A percentile compares a stretch with the other conserved stretches of the same genome.
These are phyloP conservation scores for Ochropleura leucogaster DNA, from an alignment of 2,888 invertebrate species.

Conservation along the genomic window DNA sequence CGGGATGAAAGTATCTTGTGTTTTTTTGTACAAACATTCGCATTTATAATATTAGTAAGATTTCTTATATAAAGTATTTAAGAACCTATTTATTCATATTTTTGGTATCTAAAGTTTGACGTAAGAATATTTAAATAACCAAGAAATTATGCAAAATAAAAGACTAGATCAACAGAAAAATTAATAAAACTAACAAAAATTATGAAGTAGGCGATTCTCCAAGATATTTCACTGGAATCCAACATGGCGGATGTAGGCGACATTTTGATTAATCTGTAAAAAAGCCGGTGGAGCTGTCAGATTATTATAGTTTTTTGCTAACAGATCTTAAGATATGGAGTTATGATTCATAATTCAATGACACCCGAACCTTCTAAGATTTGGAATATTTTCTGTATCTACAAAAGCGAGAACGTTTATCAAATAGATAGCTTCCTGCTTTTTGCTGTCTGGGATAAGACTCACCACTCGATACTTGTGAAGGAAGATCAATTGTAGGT, in stretches of 20 bases:
- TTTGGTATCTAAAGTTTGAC: background rate
- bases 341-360: conserved; percentile 22
- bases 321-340: background rate
- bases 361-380: background rate
- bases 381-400: conserved; percentile 15
- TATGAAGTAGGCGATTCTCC: background rate
- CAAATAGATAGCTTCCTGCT: conserved; percentile 2
- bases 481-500: background rate
- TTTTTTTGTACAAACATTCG: too few species aligned
- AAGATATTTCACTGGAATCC: conserved; percentile 26
- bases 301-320: background rate
- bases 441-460: background rate
- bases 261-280: conserved; percentile 40
- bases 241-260: conserved; percentile 35
- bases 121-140: background rate
- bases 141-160: background rate
- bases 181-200: conserved; percentile 12
- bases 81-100: background rate
- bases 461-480: background rate
- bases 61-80: too few species aligned
- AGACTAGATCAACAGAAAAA: background rate
- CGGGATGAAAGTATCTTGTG: too few species aligned
- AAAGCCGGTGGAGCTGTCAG: background rate
- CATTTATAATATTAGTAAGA: too few species aligned
- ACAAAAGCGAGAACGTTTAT: conserved; percentile 7